These are phyloP conservation scores for Bacillus rossius DNA, from an alignment of 1,140 invertebrate species.

Conservation along the genomic window DNA sequence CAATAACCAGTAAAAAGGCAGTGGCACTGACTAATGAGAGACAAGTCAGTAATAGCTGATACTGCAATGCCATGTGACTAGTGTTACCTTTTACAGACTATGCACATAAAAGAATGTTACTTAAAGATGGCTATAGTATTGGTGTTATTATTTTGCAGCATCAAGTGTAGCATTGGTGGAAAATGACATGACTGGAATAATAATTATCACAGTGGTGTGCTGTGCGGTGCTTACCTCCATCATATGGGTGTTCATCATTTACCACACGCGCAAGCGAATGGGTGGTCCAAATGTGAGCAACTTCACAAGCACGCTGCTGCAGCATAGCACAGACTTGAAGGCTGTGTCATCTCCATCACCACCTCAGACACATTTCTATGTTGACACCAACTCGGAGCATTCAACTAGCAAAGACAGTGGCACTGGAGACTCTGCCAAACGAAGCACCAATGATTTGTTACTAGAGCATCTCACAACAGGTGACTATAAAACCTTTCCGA, in stretches of 20 bases:
- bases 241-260: constrained; percentile 89
- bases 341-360: constrained; percentile 41
- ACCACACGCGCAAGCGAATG: constrained; percentile 68
- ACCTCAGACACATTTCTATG: constrained; percentile 24
- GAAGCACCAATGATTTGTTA: constrained; percentile 51
- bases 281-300: constrained; percentile 9
- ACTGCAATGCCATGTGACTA: no score
- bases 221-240: constrained; percentile 85
- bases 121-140: constrained; percentile 15
- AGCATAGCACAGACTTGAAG: constrained; percentile 32
- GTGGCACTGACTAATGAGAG: no score
- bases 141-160: constrained; percentile 26
- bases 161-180: constrained; percentile 46
- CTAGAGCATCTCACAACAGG: constrained; percentile 8
- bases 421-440: constrained; percentile 58
- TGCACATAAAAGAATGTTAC: no score
- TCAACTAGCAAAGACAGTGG: constrained; percentile 53
- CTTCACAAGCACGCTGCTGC: constrained; percentile 30
- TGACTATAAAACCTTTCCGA: no score
- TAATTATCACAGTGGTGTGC: constrained; percentile 84
- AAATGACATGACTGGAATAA: constrained; percentile 72
- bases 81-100: no score
- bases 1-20: no score
- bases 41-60: no score
- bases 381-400: constrained; percentile 43